Evolutionary conservation across 2,888 invertebrate genomes (phyloP).

Genomic region (Drosophila borealis): DNA sequence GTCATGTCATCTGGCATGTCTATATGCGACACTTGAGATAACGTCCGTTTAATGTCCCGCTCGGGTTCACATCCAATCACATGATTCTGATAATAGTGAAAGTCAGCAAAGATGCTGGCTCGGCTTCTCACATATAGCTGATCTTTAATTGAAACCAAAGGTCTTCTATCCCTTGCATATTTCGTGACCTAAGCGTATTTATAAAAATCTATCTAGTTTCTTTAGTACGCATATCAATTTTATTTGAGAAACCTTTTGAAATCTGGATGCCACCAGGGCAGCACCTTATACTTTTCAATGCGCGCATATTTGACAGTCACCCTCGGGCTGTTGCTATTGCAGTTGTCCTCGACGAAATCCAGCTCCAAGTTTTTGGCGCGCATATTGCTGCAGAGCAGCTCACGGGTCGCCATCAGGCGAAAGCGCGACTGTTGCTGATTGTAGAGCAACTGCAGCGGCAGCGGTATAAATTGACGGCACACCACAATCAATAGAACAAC

Average conservation of each 20-base stretch:
- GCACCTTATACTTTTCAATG: slow-evolving; percentile 86
- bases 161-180: neutral
- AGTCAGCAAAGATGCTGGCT: neutral
- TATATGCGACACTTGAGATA: slow-evolving; percentile 26
- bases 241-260: slow-evolving; percentile 79
- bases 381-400: slow-evolving; percentile 86
- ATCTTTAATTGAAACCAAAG: neutral
- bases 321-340: slow-evolving; percentile 51
- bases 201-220: no score
- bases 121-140: neutral
- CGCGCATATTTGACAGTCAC: slow-evolving; percentile 86
- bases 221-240: slow-evolving; percentile 3
- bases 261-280: slow-evolving; percentile 90
- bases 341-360: slow-evolving; percentile 85
- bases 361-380: slow-evolving; percentile 86
- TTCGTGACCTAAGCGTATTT: neutral
- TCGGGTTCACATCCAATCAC: neutral
- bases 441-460: slow-evolving; percentile 72
- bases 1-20: slow-evolving; percentile 18
- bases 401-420: slow-evolving; percentile 71
- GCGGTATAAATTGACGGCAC: slow-evolving; percentile 76
- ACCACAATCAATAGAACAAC: slow-evolving; percentile 86
- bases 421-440: slow-evolving; percentile 60
- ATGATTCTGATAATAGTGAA: neutral
- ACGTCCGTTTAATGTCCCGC: slow-evolving; percentile 9